A percentile compares a stretch with the other conserved stretches of the same genome.
phyloP scores from a whole-genome alignment of 2,797 vertebrate species.

The Melanotaenia parkinsoni region DNA sequence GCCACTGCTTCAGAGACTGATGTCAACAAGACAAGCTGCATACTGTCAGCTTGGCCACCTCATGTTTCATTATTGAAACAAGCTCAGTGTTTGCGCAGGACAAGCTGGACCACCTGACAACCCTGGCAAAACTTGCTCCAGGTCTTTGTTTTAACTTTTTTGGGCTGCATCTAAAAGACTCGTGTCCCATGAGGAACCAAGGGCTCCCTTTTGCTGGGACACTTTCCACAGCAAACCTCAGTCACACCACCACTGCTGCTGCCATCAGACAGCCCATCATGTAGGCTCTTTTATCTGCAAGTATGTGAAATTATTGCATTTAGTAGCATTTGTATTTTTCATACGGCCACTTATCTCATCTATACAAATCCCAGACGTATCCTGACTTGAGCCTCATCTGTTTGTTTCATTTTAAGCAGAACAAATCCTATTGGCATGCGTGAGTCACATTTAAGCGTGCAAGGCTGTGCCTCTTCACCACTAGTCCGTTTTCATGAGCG shows the following conservation, averaged over 20 bases:
- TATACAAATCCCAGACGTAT: slow-evolving; percentile 40
- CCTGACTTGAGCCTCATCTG: slow-evolving; percentile 37
- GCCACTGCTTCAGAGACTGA: slow-evolving; percentile 46
- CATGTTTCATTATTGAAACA: slow-evolving; percentile 42
- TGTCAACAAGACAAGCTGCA: slow-evolving; percentile 51
- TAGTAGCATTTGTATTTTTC: slow-evolving; percentile 43
- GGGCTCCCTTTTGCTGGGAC: slow-evolving; percentile 65
- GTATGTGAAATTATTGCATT: slow-evolving; percentile 44
- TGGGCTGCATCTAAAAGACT: slow-evolving; percentile 39
- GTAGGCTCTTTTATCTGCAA: slow-evolving; percentile 39
- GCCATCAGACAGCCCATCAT: slow-evolving; percentile 50
- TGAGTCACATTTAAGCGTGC: slow-evolving; percentile 56
- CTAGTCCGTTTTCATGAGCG: slow-evolving; percentile 46
- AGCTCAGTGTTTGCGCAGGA: slow-evolving; percentile 33
- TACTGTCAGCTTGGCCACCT: slow-evolving; percentile 44
- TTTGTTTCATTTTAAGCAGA: slow-evolving; percentile 49
- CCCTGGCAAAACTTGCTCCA: slow-evolving; percentile 27
- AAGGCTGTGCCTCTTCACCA: slow-evolving; percentile 55
- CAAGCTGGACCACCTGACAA: slow-evolving; percentile 28
- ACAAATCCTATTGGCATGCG: slow-evolving; percentile 45
- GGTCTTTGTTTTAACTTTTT: slow-evolving; percentile 48
- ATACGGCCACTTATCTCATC: slow-evolving; percentile 39
- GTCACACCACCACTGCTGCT: slow-evolving; percentile 65
- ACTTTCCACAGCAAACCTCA: slow-evolving; percentile 69
- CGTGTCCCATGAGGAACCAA: slow-evolving; percentile 61